phyloP scores from a whole-genome alignment of 1,140 invertebrate species.

The Cotesia chilonis region DNA sequence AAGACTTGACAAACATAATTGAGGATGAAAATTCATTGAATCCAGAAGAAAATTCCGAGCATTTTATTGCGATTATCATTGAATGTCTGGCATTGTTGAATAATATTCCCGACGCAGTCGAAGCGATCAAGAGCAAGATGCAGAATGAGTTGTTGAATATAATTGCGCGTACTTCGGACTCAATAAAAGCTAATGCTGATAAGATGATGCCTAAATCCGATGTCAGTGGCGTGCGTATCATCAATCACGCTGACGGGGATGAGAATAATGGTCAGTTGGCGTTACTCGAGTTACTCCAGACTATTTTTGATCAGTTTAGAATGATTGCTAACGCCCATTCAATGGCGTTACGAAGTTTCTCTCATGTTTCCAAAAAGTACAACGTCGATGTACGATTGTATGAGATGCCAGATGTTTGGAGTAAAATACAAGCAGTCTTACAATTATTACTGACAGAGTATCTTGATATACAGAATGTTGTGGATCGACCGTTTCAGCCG shows the following conservation, averaged over 20 bases:
- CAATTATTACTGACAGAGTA: conserved; percentile 83
- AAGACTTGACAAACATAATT: conserved; percentile 62
- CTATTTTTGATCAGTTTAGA: conserved; percentile 80
- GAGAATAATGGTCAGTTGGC: conserved; percentile 45
- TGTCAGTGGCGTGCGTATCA: conserved; percentile 22
- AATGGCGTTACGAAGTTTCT: conserved; percentile 71
- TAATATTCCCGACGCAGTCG: conserved; percentile 84
- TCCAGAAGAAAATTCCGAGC: conserved; percentile 74
- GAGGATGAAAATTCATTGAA: conserved; percentile 73
- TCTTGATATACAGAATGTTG: conserved; percentile 79
- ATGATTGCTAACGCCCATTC: conserved; percentile 76
- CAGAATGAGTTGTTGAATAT: conserved; percentile 81
- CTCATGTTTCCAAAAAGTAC: conserved; percentile 68
- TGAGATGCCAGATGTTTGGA: conserved; percentile 87
- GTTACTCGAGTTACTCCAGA: conserved; percentile 69
- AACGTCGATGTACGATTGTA: conserved; percentile 71
- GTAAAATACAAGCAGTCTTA: conserved; percentile 86
- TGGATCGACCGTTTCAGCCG: conserved; percentile 69
- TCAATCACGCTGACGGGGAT: background rate
- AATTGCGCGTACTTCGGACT: conserved; percentile 78
- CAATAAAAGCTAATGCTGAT: conserved; percentile 70
- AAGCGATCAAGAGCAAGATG: conserved; percentile 83
- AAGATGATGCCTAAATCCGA: conserved; percentile 37
- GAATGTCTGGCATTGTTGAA: conserved; percentile 87
- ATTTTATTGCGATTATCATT: conserved; percentile 83